Evolutionary conservation across 37 sponge, comb jelly and placozoan species (phyloP), one percentile per base, ranked within the genome.

Genomic region (Hormiphora californensis): DNA sequence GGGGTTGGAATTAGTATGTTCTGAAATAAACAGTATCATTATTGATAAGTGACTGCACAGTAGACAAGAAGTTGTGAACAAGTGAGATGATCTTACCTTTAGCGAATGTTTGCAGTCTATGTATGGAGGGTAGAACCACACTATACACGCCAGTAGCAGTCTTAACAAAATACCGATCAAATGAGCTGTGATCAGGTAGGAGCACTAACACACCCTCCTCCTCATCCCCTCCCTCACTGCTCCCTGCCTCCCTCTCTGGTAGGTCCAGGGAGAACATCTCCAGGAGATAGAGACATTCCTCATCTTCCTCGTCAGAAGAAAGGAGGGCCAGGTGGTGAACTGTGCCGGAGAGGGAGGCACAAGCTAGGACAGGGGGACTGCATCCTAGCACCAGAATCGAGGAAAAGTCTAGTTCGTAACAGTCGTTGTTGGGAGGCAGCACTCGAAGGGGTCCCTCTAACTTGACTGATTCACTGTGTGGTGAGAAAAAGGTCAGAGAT

Each of bases 251-350:
- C 4, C 67, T 28, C 5, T 65, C 67, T 17, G 67, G 67, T 27
- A 65, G 67, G 19, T 65, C 67, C 35, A 65, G 21, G 4, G 32
- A 35, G 1, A 65, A 35, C 15, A 38, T 65, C 67, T 65, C 67
- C 37, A 65, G 67, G 38, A 65, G 37, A 38, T 65, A 65, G 15
- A 65, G 37, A 65, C 37, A 65, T 19, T 65, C 67, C 37, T 65
- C 67, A 9, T 65, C 67, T 33, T 65, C 67, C 21, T 36, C 67
- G 38, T 65, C 15, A 23, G 7, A 57, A 57, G 51, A 17, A 32
- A 65, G 67, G 5, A 65, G 67, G 15, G 67, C 34, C 37, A 65
- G 28, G 37, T 65, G 67, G 11, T 65, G 67, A 0, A 65, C 38
- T 3, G 4, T 65, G 5, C 67, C 67, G 35, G 67, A 65, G 37